A percentile compares a stretch with the other conserved stretches of the same genome.
Conservation (phyloP, 2,888 invertebrate genomes). For the Ophraella communa region DNA sequence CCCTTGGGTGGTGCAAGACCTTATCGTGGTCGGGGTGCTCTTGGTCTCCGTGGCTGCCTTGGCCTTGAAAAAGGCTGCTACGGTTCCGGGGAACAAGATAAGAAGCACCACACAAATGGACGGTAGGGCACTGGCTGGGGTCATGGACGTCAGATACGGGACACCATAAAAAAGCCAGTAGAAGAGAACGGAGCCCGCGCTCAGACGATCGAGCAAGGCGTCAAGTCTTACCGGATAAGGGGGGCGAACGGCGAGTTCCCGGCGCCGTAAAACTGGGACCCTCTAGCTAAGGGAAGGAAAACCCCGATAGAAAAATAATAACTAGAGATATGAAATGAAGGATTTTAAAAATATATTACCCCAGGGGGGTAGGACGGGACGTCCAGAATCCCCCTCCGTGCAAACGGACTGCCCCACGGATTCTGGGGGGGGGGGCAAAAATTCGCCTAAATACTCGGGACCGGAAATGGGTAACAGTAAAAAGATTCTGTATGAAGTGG, state of each 20-base stretch:
- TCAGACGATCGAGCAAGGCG: neutral
- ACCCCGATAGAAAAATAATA: neutral
- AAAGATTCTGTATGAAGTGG: too few relatives aligned
- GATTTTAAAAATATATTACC: neutral
- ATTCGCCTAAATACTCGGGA: too few relatives aligned
- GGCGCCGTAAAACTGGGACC: neutral
- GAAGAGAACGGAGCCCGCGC: neutral
- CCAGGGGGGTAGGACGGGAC: neutral
- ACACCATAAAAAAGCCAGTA: neutral
- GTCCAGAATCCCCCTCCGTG: too few relatives aligned
- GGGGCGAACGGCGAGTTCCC: neutral
- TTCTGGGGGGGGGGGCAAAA: too few relatives aligned
- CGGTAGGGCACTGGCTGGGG: constrained; percentile 2
- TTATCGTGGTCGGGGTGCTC: neutral
- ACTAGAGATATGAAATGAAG: neutral
- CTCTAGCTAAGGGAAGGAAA: neutral
- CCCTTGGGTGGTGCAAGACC: neutral
- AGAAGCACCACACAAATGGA: neutral
- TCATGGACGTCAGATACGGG: neutral
- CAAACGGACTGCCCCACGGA: too few relatives aligned
- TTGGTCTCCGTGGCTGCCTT: neutral
- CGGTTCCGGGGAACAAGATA: neutral
- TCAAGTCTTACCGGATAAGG: neutral
- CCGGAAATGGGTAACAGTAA: too few relatives aligned
- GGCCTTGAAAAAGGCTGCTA: neutral